These are phyloP conservation scores for Cyprinus carpio DNA, from an alignment of 2,113 vertebrate genomes.

Conservation along the genomic window DNA sequence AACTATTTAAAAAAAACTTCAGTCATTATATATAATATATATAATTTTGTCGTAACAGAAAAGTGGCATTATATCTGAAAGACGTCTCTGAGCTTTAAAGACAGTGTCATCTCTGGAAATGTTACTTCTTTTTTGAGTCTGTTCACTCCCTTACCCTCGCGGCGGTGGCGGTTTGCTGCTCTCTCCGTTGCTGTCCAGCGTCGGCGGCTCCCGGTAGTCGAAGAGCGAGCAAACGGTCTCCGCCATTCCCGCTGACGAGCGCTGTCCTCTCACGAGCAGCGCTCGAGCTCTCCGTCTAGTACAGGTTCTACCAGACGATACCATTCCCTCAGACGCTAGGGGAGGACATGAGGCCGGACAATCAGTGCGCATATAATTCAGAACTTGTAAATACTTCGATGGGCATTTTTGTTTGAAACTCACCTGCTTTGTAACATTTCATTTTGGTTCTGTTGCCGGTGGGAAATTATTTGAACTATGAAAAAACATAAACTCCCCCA, in stretches of 20 bases:
- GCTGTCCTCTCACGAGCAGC: conserved; percentile 54
- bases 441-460: no score
- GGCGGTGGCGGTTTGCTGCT: conserved; percentile 66
- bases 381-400: background rate
- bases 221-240: conserved; percentile 73
- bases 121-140: background rate
- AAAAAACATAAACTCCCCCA: conserved; percentile 33
- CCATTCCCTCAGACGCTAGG: conserved; percentile 58
- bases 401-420: background rate
- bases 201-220: conserved; percentile 74
- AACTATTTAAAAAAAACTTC: background rate
- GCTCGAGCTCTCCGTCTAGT: conserved; percentile 62
- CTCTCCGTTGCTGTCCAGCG: conserved; percentile 74
- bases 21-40: no score
- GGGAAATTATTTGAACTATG: background rate
- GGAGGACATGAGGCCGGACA: conserved; percentile 15
- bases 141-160: conserved; percentile 72
- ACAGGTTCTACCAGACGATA: conserved; percentile 70
- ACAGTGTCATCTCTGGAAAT: background rate
- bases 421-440: background rate
- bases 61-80: background rate
- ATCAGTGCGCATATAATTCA: background rate
- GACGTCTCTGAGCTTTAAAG: conserved; percentile 20
- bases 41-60: background rate
- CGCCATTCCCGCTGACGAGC: conserved; percentile 72